Evolutionary conservation across 2,797 vertebrate genomes (phyloP), one percentile per base, ranked within the genome.

Genomic region (Psittacula echo): DNA sequence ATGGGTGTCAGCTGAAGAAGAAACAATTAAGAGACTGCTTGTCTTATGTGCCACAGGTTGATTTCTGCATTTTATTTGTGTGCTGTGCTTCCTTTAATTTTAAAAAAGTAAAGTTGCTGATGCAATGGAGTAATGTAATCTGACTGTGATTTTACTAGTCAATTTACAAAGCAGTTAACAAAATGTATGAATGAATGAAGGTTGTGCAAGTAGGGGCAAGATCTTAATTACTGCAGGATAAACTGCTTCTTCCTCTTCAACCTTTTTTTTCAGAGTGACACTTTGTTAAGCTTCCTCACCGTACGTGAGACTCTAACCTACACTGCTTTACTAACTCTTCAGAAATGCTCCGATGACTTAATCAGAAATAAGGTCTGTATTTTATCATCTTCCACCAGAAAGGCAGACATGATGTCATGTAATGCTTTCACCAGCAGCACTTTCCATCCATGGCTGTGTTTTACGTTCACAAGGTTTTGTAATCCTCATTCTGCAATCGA

Each of bases 11-110:
- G 75, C 91, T 99, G 92, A 98, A 97, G 89, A 98, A 97, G 91
- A 98, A 98, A 7, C 98, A 99, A 96, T 99, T 99, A 97, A 98
- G 98, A 97, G 98, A 99, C 96, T 99, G 99, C 89, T 99, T 99
- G 98, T 99, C 99, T 75, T 99, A 99, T 1, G 99, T 99, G 24
- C 98, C 99, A 92, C 99, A 99, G 99, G 99, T 99, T 97, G 60
- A 80, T 60, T 61, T 79, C 20, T 48, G 8, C 30, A 6, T 80
- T 73, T 48, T 91, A 23, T 23, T 48, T 85, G 30, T 79, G 18
- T 76, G 12, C 19, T 30, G 13, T 65, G 17, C 21, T 77, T 93
- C 24, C 65, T 82, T 67, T 90, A 37, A 18, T 22, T 7, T 58
- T 29, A 87, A 79, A 42, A 47, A 67, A 65, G 45, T 42, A 14